Conservation (phyloP, 2,888 invertebrate species). For the Choreutis nemorana region DNA sequence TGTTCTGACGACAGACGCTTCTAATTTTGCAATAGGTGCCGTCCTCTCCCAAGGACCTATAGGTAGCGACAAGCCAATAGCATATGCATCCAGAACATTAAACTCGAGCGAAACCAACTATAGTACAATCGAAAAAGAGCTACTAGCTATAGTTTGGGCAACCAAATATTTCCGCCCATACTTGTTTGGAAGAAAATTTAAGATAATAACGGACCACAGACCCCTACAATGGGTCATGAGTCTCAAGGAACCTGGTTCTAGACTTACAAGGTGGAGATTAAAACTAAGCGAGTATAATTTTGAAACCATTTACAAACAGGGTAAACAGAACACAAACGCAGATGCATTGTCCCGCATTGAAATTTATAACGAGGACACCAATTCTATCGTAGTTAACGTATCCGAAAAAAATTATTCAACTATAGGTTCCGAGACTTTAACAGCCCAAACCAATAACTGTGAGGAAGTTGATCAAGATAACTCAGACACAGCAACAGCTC, state of each 20-base stretch:
- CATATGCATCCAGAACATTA: constrained; percentile 15
- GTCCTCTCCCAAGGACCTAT: constrained; percentile 12
- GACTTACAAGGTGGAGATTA: constrained; percentile 22
- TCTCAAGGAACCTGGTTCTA: constrained; percentile 18
- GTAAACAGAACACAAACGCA: constrained; percentile 19
- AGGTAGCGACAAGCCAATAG: constrained; percentile 13
- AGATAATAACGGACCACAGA: constrained; percentile 6
- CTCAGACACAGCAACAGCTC: too few relatives aligned
- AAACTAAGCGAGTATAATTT: constrained; percentile 21
- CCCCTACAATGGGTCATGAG: constrained; percentile 14
- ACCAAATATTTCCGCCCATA: constrained; percentile 17
- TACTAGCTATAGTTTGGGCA: constrained; percentile 12
- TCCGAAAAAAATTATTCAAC: too few relatives aligned
- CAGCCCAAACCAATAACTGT: too few relatives aligned
- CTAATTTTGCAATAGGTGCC: constrained; percentile 12
- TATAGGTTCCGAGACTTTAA: too few relatives aligned
- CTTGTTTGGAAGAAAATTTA: constrained; percentile 21
- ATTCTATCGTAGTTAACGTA: constrained; percentile 5
- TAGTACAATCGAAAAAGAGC: constrained; percentile 12
- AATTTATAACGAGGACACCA: constrained; percentile 5
- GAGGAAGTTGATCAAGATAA: too few relatives aligned
- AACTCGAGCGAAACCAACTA: constrained; percentile 17
- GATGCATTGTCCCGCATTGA: constrained; percentile 13
- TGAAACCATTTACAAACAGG: constrained; percentile 18
- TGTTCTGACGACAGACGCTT: constrained; percentile 19